Evolutionary conservation across 2,113 vertebrate species (phyloP).

Genomic region (Eulemur rufifrons): DNA sequence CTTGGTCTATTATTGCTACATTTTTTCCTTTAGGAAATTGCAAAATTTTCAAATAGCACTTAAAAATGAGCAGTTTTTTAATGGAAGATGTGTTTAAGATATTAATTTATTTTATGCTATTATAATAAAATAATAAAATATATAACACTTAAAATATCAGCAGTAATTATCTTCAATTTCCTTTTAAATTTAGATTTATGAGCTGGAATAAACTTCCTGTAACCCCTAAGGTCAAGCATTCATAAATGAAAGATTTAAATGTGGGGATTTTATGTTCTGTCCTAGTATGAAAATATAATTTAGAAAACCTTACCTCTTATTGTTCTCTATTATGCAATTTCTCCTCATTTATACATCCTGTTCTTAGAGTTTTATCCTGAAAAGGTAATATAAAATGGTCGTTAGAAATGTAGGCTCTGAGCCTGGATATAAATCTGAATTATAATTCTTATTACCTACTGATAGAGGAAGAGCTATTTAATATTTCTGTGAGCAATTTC

Average conservation of each 20-base stretch:
- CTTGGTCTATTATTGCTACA: not conserved
- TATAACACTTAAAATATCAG: not conserved
- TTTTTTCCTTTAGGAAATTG: not conserved
- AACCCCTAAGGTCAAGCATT: not conserved
- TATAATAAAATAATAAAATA: conserved; percentile 29
- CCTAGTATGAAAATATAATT: not conserved
- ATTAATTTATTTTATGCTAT: conserved; percentile 22
- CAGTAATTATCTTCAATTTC: conserved; percentile 27
- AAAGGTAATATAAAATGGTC: not conserved
- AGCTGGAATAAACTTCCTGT: not conserved
- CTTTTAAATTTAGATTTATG: conserved; percentile 11
- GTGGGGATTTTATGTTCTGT: not conserved
- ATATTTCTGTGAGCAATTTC: not conserved
- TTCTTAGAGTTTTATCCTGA: not conserved
- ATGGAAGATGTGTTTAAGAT: not conserved
- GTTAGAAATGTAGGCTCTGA: conserved; percentile 8
- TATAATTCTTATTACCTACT: conserved; percentile 7
- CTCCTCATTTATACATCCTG: not conserved
- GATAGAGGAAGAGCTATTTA: not conserved
- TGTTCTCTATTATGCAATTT: not conserved
- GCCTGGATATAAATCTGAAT: not conserved
- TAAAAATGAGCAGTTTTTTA: not conserved
- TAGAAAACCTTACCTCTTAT: not conserved
- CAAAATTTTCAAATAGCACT: not conserved
- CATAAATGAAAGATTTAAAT: conserved; percentile 21